Conservation (phyloP, 2,888 invertebrate species). For the Adelphocoris suturalis region DNA sequence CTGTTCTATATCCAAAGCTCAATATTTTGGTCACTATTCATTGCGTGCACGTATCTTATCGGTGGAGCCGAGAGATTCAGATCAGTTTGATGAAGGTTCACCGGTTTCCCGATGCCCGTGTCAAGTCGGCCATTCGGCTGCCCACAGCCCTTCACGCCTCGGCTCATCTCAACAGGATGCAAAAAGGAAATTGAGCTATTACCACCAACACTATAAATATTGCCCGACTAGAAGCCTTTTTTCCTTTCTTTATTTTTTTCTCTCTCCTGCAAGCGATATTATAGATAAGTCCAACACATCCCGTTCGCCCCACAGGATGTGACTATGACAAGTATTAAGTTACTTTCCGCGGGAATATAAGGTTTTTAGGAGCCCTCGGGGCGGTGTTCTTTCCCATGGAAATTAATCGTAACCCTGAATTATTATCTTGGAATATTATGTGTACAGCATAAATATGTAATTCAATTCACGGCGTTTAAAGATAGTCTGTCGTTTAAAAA, state of each 20-base stretch:
- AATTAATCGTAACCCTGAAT: constrained; percentile 12
- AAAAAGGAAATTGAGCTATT: constrained; percentile 30
- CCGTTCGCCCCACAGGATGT: constrained; percentile 45
- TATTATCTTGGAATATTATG: constrained; percentile 6
- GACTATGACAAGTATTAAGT: constrained; percentile 60
- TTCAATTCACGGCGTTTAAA: background rate
- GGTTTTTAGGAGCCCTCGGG: background rate
- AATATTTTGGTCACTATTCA: too few species aligned
- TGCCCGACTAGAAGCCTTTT: background rate
- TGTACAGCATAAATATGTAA: background rate
- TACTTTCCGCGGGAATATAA: constrained; percentile 51
- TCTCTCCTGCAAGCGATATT: background rate
- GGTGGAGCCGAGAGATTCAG: background rate
- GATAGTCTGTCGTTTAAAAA: constrained; percentile 6
- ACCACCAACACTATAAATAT: constrained; percentile 4
- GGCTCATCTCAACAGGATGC: background rate
- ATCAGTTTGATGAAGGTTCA: constrained; percentile 9
- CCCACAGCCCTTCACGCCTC: constrained; percentile 38
- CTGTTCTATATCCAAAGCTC: too few species aligned
- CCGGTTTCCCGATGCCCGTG: background rate
- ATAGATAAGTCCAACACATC: constrained; percentile 24
- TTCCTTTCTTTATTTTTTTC: background rate
- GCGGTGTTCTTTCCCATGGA: constrained; percentile 25
- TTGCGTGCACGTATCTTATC: too few species aligned
- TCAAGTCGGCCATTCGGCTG: background rate